phyloP scores from a whole-genome alignment of 2,113 vertebrate genomes.

The Eretmochelys imbricata region DNA sequence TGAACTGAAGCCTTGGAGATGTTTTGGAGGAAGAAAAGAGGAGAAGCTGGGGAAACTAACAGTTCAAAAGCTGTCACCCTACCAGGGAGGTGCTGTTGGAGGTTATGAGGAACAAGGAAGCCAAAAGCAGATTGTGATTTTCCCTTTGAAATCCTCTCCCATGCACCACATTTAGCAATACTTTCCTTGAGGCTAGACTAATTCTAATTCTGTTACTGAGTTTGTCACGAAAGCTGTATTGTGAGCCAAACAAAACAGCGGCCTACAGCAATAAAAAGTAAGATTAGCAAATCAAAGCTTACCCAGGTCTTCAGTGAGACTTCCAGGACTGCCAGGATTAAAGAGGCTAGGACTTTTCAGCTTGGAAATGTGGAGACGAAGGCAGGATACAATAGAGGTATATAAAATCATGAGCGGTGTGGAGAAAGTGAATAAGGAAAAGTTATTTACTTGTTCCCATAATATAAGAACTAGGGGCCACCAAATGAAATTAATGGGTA shows the following conservation, averaged over 20 bases:
- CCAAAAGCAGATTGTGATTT: not conserved
- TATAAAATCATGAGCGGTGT: too few species aligned
- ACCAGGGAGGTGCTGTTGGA: not conserved
- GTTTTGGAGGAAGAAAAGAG: not conserved
- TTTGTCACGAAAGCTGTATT: not conserved
- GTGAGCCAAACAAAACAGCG: not conserved
- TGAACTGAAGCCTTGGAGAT: not conserved
- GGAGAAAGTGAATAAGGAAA: too few species aligned
- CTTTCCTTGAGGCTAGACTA: not conserved
- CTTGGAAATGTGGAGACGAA: too few species aligned
- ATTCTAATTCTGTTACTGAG: not conserved
- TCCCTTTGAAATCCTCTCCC: not conserved
- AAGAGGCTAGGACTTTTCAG: too few species aligned
- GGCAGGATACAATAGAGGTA: too few species aligned
- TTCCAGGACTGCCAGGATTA: not conserved
- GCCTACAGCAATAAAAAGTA: not conserved
- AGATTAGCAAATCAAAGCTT: not conserved
- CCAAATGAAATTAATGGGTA: too few species aligned
- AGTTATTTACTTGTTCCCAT: too few species aligned
- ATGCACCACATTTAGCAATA: not conserved
- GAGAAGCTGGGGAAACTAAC: not conserved
- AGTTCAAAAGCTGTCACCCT: not conserved
- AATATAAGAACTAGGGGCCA: too few species aligned
- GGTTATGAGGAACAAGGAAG: not conserved
- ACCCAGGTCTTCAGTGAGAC: not conserved